Percentiles rank a stretch among this genome's conserved stretches.
phyloP scores from a whole-genome alignment of 2,797 vertebrate species.

The Hydrophis major region DNA sequence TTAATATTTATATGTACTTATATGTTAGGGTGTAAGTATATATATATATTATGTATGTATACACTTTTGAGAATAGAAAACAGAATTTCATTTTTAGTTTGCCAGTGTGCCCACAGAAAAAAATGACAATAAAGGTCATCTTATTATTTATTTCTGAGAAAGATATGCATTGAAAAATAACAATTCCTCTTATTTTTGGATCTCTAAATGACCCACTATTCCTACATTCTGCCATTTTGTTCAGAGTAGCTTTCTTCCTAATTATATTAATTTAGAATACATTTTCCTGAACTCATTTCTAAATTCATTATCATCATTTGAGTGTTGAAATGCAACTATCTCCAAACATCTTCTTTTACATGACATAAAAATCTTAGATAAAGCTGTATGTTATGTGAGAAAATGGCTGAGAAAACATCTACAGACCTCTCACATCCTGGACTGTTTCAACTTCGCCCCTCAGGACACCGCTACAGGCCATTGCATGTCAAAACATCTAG shows the following conservation, averaged over 20 bases:
- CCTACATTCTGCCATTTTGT: not conserved
- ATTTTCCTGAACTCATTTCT: not conserved
- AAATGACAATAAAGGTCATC: no score
- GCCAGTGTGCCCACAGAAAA: no score
- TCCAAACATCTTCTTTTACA: not conserved
- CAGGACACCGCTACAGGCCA: no score
- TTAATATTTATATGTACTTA: not conserved
- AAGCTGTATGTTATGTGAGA: not conserved
- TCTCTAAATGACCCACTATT: not conserved
- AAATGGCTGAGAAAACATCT: not conserved
- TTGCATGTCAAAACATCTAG: no score
- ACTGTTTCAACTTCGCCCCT: not conserved
- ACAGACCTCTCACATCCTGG: not conserved
- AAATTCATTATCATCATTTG: not conserved
- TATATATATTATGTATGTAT: no score
- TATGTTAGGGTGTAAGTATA: no score
- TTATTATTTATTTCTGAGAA: not conserved
- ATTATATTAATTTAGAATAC: not conserved
- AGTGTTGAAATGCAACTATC: not conserved
- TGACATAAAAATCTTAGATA: not conserved
- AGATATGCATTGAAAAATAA: not conserved
- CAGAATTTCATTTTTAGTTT: no score
- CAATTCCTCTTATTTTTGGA: not conserved
- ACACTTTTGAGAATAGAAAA: no score
- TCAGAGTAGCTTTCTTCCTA: not conserved